Evolutionary conservation across 2,888 invertebrate genomes (phyloP).

Genomic region (Cheilosia grossa): DNA sequence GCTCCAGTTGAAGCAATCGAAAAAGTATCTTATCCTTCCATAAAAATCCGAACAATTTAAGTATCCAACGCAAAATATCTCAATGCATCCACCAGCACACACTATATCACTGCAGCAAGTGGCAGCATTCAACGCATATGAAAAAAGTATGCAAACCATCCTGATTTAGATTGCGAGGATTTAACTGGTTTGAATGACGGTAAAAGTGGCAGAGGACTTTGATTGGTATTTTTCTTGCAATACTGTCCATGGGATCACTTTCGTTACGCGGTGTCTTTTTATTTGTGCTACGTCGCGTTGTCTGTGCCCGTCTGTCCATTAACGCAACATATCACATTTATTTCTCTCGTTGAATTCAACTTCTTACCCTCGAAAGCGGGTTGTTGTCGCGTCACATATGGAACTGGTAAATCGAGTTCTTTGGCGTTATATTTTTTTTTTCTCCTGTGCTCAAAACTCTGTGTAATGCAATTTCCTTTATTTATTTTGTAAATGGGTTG

Average conservation of each 20-base stretch:
- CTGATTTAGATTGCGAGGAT: constrained; percentile 56
- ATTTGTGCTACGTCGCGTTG: constrained; percentile 10
- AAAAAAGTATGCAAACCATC: constrained; percentile 9
- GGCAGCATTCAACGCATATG: constrained; percentile 65
- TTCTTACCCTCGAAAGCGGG: constrained; percentile 11
- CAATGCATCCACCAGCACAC: constrained; percentile 25
- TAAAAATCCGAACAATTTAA: constrained; percentile 44
- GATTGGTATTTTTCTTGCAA: constrained; percentile 43
- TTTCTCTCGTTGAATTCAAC: constrained; percentile 43
- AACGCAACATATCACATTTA: constrained; percentile 19
- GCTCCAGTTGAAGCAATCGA: constrained; percentile 9
- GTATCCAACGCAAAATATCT: constrained; percentile 43
- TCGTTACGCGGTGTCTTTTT: constrained; percentile 40
- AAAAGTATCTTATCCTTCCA: constrained; percentile 57
- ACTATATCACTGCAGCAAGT: constrained; percentile 40
- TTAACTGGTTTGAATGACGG: constrained; percentile 53
- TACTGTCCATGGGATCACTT: constrained; percentile 72
- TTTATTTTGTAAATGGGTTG: constrained; percentile 23
- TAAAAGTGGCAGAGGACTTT: constrained; percentile 65
- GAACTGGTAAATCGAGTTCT: constrained; percentile 69
- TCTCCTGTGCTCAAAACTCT: background rate
- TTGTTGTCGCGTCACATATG: constrained; percentile 18
- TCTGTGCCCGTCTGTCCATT: constrained; percentile 40
- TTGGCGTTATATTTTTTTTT: background rate
- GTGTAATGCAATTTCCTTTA: constrained; percentile 68